These are phyloP conservation scores for Dermatophagoides farinae DNA, from an alignment of 1,140 invertebrate genomes.

Conservation along the genomic window DNA sequence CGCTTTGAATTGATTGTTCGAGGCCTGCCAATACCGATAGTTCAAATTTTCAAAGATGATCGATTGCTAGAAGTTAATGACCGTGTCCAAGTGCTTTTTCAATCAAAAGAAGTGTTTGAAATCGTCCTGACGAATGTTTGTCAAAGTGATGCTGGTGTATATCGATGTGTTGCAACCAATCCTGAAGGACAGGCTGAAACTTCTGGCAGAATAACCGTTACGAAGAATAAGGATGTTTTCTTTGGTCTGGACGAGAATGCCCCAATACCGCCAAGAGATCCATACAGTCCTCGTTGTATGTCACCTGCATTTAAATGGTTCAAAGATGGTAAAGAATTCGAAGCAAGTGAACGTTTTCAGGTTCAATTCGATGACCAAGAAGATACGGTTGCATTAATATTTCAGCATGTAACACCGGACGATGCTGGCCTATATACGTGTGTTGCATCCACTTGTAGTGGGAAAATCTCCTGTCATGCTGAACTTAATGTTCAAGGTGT, in stretches of 20 bases:
- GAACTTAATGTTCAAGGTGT: slow-evolving; percentile 70
- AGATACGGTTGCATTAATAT: slow-evolving; percentile 69
- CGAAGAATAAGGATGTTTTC: slow-evolving; percentile 28
- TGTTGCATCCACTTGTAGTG: slow-evolving; percentile 75
- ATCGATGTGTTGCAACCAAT: slow-evolving; percentile 68
- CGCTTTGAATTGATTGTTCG: slow-evolving; percentile 73
- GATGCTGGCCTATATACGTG: slow-evolving; percentile 86
- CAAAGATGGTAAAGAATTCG: slow-evolving; percentile 64
- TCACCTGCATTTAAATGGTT: slow-evolving; percentile 66
- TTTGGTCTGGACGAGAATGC: not conserved
- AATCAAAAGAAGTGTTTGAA: slow-evolving; percentile 70
- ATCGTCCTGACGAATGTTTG: slow-evolving; percentile 63
- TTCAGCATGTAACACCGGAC: slow-evolving; percentile 77
- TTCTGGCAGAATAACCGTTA: slow-evolving; percentile 53
- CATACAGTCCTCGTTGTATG: slow-evolving; percentile 39
- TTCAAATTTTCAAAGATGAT: slow-evolving; percentile 67
- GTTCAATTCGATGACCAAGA: slow-evolving; percentile 74
- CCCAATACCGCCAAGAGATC: not conserved
- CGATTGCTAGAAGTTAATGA: slow-evolving; percentile 44
- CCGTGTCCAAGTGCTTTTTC: slow-evolving; percentile 41
- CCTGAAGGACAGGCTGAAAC: slow-evolving; percentile 51
- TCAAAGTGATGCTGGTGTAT: slow-evolving; percentile 58
- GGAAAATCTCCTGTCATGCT: slow-evolving; percentile 78
- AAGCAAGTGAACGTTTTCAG: slow-evolving; percentile 79
- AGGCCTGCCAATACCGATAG: slow-evolving; percentile 57